Evolutionary conservation across 2,888 invertebrate species (phyloP).

Genomic region (Polymixis flavicincta): DNA sequence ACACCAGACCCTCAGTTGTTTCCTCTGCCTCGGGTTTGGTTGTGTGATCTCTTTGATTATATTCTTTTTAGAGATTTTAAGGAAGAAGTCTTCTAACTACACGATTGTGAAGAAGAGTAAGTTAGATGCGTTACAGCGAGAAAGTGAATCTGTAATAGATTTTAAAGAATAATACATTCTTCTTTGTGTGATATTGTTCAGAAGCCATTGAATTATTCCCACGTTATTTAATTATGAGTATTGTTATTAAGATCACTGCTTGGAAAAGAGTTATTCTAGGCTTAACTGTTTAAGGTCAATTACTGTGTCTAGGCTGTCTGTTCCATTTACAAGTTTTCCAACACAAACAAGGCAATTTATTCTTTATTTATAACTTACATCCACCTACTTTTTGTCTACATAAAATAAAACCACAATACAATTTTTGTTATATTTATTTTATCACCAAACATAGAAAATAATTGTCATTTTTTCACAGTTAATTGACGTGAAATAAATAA

Average conservation of each 20-base stretch:
- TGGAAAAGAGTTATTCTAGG: not conserved
- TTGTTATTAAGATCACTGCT: constrained; percentile 4
- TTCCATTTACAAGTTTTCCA: constrained; percentile 18
- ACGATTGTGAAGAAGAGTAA: constrained; percentile 61
- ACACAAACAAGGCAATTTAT: constrained; percentile 45
- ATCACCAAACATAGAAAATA: constrained; percentile 70
- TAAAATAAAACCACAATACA: constrained; percentile 51
- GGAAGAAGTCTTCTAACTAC: constrained; percentile 63
- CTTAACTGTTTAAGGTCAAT: constrained; percentile 14
- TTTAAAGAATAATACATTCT: constrained; percentile 28
- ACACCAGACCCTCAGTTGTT: constrained; percentile 78
- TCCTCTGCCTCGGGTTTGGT: constrained; percentile 77
- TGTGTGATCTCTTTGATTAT: constrained; percentile 72
- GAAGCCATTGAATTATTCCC: not conserved
- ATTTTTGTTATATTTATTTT: constrained; percentile 64
- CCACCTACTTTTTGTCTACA: constrained; percentile 3
- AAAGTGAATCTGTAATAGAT: constrained; percentile 4
- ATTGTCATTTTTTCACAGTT: constrained; percentile 66
- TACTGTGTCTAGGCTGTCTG: constrained; percentile 22
- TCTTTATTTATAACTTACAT: constrained; percentile 11
- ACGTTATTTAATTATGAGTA: not conserved
- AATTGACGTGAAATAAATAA: constrained; percentile 75
- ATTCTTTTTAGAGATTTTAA: constrained; percentile 75
- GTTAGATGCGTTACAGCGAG: constrained; percentile 22
- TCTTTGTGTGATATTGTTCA: not conserved